A percentile compares a stretch with the other conserved stretches of the same genome.
These are phyloP conservation scores for Cyrtodaria siliqua DNA, from an alignment of 2,888 invertebrate species.

Conservation along the genomic window DNA sequence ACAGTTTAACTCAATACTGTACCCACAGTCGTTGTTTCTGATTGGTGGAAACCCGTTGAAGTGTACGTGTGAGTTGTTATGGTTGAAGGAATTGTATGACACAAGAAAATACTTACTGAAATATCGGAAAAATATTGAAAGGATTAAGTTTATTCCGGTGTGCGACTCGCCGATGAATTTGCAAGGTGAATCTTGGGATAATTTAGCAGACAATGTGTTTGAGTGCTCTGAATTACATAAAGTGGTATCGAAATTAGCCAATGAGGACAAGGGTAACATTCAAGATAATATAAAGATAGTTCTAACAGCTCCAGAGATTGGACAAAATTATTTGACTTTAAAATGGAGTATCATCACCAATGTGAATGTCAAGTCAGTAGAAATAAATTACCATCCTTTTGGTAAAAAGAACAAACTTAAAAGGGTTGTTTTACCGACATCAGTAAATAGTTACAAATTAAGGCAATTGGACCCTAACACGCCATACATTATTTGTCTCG, in stretches of 20 bases:
- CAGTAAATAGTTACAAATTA: conserved; percentile 40
- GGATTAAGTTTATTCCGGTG: conserved; percentile 64
- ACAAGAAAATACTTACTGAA: conserved; percentile 70
- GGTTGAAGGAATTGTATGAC: conserved; percentile 70
- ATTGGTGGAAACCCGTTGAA: conserved; percentile 65
- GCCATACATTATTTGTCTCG: conserved; percentile 61
- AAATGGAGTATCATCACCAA: conserved; percentile 49
- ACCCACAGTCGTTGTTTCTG: conserved; percentile 65
- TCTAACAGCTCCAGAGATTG: conserved; percentile 41
- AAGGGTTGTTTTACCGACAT: conserved; percentile 34
- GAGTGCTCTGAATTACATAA: conserved; percentile 44
- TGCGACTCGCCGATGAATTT: conserved; percentile 64
- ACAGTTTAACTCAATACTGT: conserved; percentile 46
- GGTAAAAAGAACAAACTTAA: conserved; percentile 48
- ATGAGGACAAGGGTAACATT: conserved; percentile 23
- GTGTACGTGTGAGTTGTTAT: conserved; percentile 64
- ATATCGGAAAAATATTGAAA: conserved; percentile 56
- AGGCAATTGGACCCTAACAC: conserved; percentile 36
- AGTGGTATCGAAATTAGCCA: not conserved
- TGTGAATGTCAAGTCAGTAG: conserved; percentile 10
- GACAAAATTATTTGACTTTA: conserved; percentile 33
- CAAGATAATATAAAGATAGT: conserved; percentile 31
- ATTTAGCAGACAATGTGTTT: conserved; percentile 68
- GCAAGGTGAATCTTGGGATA: conserved; percentile 63
- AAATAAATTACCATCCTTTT: conserved; percentile 55